Evolutionary conservation across 2,797 vertebrate species (phyloP), one percentile per base, ranked within the genome.

Genomic region (Cheirogaleus major): DNA sequence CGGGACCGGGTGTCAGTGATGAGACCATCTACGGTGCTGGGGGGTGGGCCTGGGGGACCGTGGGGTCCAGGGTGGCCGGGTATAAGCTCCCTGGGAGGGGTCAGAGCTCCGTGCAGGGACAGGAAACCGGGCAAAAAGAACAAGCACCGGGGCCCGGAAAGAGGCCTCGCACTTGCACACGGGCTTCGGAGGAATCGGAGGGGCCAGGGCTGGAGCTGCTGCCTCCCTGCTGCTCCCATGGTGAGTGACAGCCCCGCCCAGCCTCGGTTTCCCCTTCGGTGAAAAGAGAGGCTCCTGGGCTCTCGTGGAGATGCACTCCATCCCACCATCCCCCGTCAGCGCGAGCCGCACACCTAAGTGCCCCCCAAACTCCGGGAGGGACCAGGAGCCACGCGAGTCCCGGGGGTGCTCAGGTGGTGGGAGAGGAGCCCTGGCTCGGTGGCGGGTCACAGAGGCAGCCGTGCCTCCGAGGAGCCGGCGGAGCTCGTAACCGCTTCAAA

Each of bases 101-200:
- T 48, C 35, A 18, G 38, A 1, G 32, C 5, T 20, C 14, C 1
- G 13, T 25, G 55, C 0, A 23, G 20, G 84, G 38, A 45, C 2
- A 76, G 52, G 48, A 48, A 13, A 57, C 2, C 0, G n/a, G 30
- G 45, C 1, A 27, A 41, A 81, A 32, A 14, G 20, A 63, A 38
- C 7, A 35, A 32, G 30, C 7, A 27, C 18, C 0, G 7, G 27
- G 32, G 4, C 57, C 20, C 23, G 0, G 41, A 22, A 48, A 50
- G 72, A 38, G 4, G 18, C 0, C 2, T 9, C 0, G 1, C 0
- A 14, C 6, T 18, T 7, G 11, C n/a, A 2, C 25, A 0, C 10
- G 12, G 9, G 25, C 32, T 65, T 12, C 57, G 32, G 61, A 50
- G 25, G 61, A 32, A 35, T 50, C 52, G 5, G 43, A n/a, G 1